Evolutionary conservation across 2,113 vertebrate genomes (phyloP), one percentile per base, ranked within the genome.

Genomic region (Sciurus niger): DNA sequence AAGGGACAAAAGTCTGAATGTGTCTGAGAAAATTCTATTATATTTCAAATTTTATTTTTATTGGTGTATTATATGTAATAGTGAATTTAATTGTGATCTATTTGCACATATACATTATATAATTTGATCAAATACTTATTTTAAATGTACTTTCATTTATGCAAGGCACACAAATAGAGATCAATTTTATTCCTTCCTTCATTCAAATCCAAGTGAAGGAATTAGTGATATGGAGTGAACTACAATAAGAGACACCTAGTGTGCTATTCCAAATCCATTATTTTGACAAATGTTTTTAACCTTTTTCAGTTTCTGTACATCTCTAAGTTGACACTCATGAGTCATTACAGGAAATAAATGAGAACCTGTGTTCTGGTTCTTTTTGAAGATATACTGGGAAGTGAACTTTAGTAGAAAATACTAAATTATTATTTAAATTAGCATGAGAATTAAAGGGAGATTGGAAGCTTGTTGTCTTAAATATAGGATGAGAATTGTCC

Each of bases 361-460:
- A 89, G 48, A n/a, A 22, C 1, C 32, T 46, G 24, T 92, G 14
- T 2, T n/a, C 4, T 40, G 4, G 2, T 32, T 84, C 14, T 8
- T 63, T 79, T 73, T 82, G 12, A 95, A 58, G 12, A 89, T 72
- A 5, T 70, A 24, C 0, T 94, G 4, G 32, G 48, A n/a, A 46
- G 76, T 77, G 4, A 65, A 9, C 18, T 82, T 37, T 79, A 48
- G 3, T 14, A 68, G 18, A 86, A 51, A 51, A 60, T 77, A n/a
- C 9, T 63, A 76, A 79, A 30, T 67, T 84, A 37, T 72, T 16
- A 86, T 67, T 79, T 95, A 88, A 63, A 43, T 53, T 58, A 79
- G 0, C 12, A 48, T 51, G 8, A 67, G 28, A 20, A 74, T 78
- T 85, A 58, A 0, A 0, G 5, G 8, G 1, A 82, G 4, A 0